Percentiles rank a stretch among this genome's conserved stretches.
Evolutionary conservation across 2,888 invertebrate species (phyloP).

Genomic region (Trichacis sp.): DNA sequence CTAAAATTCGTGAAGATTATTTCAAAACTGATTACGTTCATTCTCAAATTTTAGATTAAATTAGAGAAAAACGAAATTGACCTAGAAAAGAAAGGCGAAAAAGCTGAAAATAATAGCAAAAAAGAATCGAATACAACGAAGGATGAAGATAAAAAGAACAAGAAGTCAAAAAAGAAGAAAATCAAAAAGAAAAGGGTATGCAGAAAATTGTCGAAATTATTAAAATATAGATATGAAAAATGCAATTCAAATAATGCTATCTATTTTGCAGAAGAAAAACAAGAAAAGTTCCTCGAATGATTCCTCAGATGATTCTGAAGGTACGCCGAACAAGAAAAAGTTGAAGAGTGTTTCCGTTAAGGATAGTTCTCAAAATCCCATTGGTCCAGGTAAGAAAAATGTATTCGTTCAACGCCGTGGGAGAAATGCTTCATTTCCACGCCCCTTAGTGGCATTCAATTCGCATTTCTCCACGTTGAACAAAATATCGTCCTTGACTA

Average conservation of each 20-base stretch:
- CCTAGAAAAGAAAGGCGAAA: conserved; percentile 61
- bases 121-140: conserved; percentile 51
- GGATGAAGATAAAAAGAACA: conserved; percentile 55
- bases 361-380: conserved; percentile 1
- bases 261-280: conserved; percentile 55
- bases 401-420: too few relatives aligned
- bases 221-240: too few relatives aligned
- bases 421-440: too few relatives aligned
- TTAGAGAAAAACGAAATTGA: conserved; percentile 68
- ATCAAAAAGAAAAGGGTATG: conserved; percentile 50
- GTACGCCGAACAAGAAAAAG: conserved; percentile 54
- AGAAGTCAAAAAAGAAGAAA: conserved; percentile 59
- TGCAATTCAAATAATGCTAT: too few relatives aligned
- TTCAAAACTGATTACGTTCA: too few relatives aligned
- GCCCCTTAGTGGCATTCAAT: too few relatives aligned
- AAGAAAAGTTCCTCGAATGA: conserved; percentile 52
- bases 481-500: too few relatives aligned
- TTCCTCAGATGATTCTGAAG: conserved; percentile 45
- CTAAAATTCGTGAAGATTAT: too few relatives aligned
- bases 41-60: conserved; percentile 55
- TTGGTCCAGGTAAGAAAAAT: neutral
- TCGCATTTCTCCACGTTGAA: too few relatives aligned
- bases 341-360: conserved; percentile 55
- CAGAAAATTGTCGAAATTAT: too few relatives aligned
- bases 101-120: conserved; percentile 43